Conservation (phyloP, 2,113 vertebrate species). For the Gymnarchus niloticus region DNA sequence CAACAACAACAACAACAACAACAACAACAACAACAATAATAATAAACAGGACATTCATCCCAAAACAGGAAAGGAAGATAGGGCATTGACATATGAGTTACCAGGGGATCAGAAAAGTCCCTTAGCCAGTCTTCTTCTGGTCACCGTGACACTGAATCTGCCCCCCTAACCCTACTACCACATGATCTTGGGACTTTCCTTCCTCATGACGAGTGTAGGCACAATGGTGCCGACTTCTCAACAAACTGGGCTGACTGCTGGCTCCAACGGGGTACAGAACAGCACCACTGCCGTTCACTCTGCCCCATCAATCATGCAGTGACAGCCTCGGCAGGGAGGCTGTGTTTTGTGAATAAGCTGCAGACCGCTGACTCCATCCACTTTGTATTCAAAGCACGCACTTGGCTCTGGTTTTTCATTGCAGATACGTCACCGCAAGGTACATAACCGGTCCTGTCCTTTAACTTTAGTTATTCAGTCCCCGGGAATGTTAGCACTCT, state of each 20-base stretch:
- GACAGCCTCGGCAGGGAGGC: constrained; percentile 49
- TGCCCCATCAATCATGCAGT: constrained; percentile 56
- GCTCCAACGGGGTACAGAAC: constrained; percentile 26
- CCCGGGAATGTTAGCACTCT: neutral
- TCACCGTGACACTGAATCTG: neutral
- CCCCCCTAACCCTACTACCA: too few relatives aligned
- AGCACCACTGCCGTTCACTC: constrained; percentile 33
- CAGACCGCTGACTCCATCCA: constrained; percentile 53
- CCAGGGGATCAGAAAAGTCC: neutral
- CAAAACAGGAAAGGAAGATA: neutral
- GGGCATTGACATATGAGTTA: neutral
- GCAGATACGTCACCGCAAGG: neutral
- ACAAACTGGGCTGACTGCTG: constrained; percentile 33
- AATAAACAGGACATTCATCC: neutral
- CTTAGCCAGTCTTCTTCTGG: neutral
- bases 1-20: neutral
- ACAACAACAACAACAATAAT: neutral
- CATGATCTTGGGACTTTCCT: neutral
- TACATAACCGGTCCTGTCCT: too few relatives aligned
- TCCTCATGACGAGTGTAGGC: neutral
- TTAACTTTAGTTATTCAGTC: neutral
- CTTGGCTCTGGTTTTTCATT: constrained; percentile 9
- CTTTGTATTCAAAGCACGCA: constrained; percentile 36
- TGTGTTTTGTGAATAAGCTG: constrained; percentile 39
- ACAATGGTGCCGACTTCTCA: constrained; percentile 15